phyloP scores from a whole-genome alignment of 64 coral and sea anemone species.

The Montipora sp. region DNA sequence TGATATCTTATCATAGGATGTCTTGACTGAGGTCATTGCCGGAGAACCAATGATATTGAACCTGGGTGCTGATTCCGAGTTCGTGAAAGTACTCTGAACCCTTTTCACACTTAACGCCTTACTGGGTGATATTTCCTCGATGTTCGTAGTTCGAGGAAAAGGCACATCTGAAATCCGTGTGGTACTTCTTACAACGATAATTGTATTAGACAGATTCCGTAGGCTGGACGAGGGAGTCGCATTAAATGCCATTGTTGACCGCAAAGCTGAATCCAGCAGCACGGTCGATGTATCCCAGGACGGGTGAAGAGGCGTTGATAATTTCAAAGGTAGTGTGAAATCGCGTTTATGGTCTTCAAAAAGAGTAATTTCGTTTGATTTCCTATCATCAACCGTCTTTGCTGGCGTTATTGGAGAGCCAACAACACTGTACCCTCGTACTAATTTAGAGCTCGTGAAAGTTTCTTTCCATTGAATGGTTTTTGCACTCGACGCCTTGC shows the following conservation, averaged over 20 bases:
- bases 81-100: not conserved
- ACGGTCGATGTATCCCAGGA: too few relatives aligned
- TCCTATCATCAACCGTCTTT: not conserved
- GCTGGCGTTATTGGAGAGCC: not conserved
- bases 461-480: not conserved
- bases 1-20: not conserved
- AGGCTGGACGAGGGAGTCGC: too few relatives aligned
- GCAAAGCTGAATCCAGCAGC: too few relatives aligned
- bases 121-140: not conserved
- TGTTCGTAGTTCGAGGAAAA: not conserved
- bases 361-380: not conserved
- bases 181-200: too few relatives aligned
- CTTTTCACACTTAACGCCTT: not conserved
- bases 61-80: too few relatives aligned
- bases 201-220: too few relatives aligned
- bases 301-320: not conserved
- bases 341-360: not conserved
- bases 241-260: too few relatives aligned
- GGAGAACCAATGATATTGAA: not conserved
- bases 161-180: not conserved
- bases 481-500: not conserved
- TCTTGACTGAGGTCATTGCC: not conserved
- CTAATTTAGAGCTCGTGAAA: not conserved
- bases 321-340: not conserved
- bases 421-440: not conserved